Conservation (phyloP, 2,797 vertebrate genomes). For the Triplophysa bombifrons region DNA sequence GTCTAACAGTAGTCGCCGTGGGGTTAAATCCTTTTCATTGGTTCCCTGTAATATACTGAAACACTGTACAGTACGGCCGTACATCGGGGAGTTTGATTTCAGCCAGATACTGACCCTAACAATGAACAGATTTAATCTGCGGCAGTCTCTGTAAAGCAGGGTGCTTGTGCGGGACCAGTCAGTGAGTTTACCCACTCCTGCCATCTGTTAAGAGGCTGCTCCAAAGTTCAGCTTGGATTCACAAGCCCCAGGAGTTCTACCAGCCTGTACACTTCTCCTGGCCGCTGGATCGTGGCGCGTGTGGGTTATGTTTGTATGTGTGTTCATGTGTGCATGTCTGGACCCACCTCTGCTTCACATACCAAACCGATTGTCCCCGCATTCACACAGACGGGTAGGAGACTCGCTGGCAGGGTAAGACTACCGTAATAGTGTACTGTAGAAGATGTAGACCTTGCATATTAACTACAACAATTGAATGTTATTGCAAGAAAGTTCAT, state of each 20-base stretch:
- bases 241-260: slow-evolving; percentile 62
- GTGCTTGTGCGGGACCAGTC: slow-evolving; percentile 51
- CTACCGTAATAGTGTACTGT: slow-evolving; percentile 28
- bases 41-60: slow-evolving; percentile 52
- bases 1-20: slow-evolving; percentile 32
- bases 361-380: slow-evolving; percentile 63
- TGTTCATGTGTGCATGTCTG: slow-evolving; percentile 48
- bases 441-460: slow-evolving; percentile 12
- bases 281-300: slow-evolving; percentile 66
- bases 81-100: slow-evolving; percentile 54
- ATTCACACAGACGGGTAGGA: slow-evolving; percentile 63
- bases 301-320: slow-evolving; percentile 46
- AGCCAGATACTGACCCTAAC: slow-evolving; percentile 59
- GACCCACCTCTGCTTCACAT: slow-evolving; percentile 53
- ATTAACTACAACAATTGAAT: slow-evolving; percentile 8
- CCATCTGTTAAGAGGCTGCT: slow-evolving; percentile 64
- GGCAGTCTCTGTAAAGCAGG: slow-evolving; percentile 55
- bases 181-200: slow-evolving; percentile 54
- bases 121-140: slow-evolving; percentile 65
- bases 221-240: slow-evolving; percentile 65
- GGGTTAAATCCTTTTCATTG: slow-evolving; percentile 51
- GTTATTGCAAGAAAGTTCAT: background rate
- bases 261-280: slow-evolving; percentile 65
- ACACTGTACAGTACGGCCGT: slow-evolving; percentile 47
- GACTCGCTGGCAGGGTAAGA: slow-evolving; percentile 68